phyloP scores from a whole-genome alignment of 1,140 invertebrate species.

The Lithobius niger region DNA sequence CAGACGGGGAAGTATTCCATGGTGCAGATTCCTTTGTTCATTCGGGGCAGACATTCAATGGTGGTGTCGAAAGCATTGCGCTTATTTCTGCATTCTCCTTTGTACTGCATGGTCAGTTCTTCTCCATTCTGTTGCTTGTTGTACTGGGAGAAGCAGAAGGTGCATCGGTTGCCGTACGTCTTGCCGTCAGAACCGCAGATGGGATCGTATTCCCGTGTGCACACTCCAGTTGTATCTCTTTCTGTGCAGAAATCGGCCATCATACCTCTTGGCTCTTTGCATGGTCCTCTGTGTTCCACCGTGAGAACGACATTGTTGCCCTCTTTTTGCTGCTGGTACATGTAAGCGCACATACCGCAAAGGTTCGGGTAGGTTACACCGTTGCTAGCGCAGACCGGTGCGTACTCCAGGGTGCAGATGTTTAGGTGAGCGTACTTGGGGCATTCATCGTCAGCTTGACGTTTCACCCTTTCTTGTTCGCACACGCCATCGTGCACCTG shows the following conservation, averaged over 20 bases:
- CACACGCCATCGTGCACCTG: background rate
- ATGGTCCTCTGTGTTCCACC: background rate
- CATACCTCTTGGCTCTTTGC: background rate
- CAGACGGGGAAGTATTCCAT: conserved; percentile 62
- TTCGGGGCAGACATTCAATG: too few species aligned
- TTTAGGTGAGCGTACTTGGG: background rate
- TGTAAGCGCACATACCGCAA: background rate
- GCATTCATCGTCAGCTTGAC: background rate
- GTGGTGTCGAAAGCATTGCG: too few species aligned
- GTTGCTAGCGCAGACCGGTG: background rate
- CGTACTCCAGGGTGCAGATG: background rate
- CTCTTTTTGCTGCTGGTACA: background rate
- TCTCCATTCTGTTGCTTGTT: conserved; percentile 23
- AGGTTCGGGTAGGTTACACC: background rate
- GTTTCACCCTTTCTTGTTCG: background rate
- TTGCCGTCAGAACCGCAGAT: conserved; percentile 50
- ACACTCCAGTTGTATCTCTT: conserved; percentile 37
- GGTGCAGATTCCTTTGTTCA: conserved; percentile 41
- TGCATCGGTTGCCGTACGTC: conserved; percentile 45
- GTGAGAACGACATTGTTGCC: background rate
- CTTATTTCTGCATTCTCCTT: too few species aligned
- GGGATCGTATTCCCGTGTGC: conserved; percentile 59
- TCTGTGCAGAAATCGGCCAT: background rate
- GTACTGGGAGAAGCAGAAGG: conserved; percentile 43
- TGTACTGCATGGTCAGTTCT: background rate